Percentiles rank a stretch among this genome's conserved stretches.
Evolutionary conservation across 1,140 invertebrate genomes (phyloP).

Genomic region (Polypedilum vanderplanki): DNA sequence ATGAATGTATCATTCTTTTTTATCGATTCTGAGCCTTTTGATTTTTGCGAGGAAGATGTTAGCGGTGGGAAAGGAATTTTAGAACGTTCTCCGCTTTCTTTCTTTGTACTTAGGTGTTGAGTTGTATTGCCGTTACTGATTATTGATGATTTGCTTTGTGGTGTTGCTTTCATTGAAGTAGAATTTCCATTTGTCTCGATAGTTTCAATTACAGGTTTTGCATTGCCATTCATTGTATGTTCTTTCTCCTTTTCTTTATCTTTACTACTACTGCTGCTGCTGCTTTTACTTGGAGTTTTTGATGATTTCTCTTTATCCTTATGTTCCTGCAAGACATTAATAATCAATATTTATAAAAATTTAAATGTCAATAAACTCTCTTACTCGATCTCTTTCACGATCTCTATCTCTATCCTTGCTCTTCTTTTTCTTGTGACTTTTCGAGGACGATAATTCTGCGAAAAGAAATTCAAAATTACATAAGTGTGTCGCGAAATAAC

Average conservation of each 20-base stretch:
- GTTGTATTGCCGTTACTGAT: background rate
- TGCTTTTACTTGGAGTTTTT: background rate
- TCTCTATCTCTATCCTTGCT: conserved; percentile 30
- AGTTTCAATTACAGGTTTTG: background rate
- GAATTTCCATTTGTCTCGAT: background rate
- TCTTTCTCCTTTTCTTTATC: background rate
- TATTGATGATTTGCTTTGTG: background rate
- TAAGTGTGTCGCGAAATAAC: background rate
- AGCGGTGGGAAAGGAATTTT: background rate
- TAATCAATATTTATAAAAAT: background rate
- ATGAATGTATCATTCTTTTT: conserved; percentile 27
- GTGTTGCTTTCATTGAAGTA: background rate
- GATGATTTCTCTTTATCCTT: background rate
- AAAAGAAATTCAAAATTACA: background rate
- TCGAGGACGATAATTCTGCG: background rate
- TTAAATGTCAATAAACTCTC: background rate
- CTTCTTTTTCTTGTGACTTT: conserved; percentile 32
- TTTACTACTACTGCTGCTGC: background rate
- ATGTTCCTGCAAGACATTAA: background rate
- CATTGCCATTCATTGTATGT: background rate
- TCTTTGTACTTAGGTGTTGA: conserved; percentile 23
- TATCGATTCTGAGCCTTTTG: background rate
- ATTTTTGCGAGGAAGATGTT: background rate
- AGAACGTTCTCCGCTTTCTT: conserved; percentile 10
- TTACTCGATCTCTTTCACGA: conserved; percentile 27